Evolutionary conservation across 2,888 invertebrate species (phyloP).

Genomic region (Syrista parreyssii): DNA sequence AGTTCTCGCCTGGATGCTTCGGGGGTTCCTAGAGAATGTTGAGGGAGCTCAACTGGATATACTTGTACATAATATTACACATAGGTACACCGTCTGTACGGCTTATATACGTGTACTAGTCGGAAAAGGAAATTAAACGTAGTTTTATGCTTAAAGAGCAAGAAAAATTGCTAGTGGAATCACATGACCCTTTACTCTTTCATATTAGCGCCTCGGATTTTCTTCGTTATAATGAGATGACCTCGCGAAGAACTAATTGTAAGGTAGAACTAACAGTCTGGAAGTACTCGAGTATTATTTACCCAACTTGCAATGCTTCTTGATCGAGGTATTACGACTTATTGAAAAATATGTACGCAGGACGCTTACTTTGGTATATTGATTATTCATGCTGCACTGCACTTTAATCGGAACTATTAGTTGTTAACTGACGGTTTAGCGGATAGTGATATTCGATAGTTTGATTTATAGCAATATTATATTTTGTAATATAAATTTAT

Average conservation of each 20-base stretch:
- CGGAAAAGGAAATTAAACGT: constrained; percentile 30
- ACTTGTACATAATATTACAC: not conserved
- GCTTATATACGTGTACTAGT: not conserved
- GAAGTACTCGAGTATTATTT: too few relatives aligned
- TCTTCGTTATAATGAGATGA: not conserved
- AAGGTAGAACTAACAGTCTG: too few relatives aligned
- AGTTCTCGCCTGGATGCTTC: constrained; percentile 24
- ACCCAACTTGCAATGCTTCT: too few relatives aligned
- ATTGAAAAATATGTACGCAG: not conserved
- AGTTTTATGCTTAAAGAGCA: constrained; percentile 46
- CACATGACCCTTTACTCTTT: constrained; percentile 11
- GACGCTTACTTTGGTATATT: not conserved
- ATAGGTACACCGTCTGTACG: not conserved
- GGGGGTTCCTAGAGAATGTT: constrained; percentile 16
- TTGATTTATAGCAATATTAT: not conserved
- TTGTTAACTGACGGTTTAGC: not conserved
- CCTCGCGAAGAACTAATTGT: not conserved
- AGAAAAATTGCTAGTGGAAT: constrained; percentile 44
- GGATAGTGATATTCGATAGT: not conserved
- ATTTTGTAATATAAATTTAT: not conserved
- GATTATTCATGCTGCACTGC: not conserved
- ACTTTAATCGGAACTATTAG: too few relatives aligned
- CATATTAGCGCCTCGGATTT: not conserved
- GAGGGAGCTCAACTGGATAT: not conserved
- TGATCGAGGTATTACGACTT: not conserved